Evolutionary conservation across 2,888 invertebrate genomes (phyloP), one percentile per base, ranked within the genome.

Genomic region (Biston stratarius): DNA sequence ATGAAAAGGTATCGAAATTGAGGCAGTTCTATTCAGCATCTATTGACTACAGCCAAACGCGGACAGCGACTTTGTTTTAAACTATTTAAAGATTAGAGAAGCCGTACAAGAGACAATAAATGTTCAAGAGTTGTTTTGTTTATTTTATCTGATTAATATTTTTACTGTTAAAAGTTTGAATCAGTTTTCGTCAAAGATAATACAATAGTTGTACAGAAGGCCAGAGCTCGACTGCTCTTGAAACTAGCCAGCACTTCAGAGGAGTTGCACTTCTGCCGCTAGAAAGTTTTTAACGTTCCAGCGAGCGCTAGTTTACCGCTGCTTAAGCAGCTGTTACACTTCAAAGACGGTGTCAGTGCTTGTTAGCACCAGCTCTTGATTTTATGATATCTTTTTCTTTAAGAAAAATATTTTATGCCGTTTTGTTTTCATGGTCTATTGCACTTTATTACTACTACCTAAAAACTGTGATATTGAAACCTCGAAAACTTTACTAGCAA

Each of bases 211-310:
- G 57, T 57, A 1, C 34, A 45, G 57, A 47, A 14, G 57, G 57
- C 12, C 24, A 15, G 5, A 57, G 14, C 34, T 7, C 14, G 12
- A 47, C 38, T 52, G 42, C 11, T 40, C 59, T 49, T 59, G n/a
- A 49, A 58, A 59, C 49, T 59, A 59, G 45, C 48, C 58, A 11
- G n/a, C 59, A 40, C 59, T 59, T 11, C 38, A 40, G 49, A 40
- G 33, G 5, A 49, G 59, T 42, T 40, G 49, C 49, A 59, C 40
- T 59, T n/a, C 49, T 42, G 49, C 36, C 47, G 44, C 57, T 34
- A 45, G 15, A 36, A 59, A 49, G 44, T 56, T 57, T n/a, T 57
- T 57, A 57, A 57, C 33, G 10, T 44, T 45, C 44, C 1, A n/a
- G 57, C 9, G 9, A 48, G 38, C 36, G 58, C 48, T 48, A 8